These are phyloP conservation scores for Tetragonula clypearis DNA, from an alignment of 1,140 invertebrate genomes.

Conservation along the genomic window DNA sequence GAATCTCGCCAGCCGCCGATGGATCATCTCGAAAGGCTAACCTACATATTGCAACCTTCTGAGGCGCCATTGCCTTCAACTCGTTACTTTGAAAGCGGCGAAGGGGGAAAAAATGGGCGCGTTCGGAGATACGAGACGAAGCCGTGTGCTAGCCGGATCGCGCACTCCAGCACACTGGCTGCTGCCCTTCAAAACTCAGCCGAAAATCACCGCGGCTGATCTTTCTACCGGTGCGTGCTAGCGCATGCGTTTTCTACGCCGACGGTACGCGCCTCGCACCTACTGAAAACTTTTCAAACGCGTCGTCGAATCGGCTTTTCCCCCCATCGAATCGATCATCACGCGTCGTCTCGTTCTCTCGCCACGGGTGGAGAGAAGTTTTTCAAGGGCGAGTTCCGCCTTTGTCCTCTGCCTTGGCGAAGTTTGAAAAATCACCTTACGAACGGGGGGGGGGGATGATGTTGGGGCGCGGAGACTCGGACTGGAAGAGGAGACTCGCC, in stretches of 20 bases:
- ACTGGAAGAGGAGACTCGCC: not conserved
- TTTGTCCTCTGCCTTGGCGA: not conserved
- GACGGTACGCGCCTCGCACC: too few species aligned
- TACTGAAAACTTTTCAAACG: too few species aligned
- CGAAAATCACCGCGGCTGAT: constrained; percentile 35
- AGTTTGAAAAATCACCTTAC: constrained; percentile 11
- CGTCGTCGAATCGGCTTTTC: too few species aligned
- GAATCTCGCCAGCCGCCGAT: too few species aligned
- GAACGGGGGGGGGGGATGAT: too few species aligned
- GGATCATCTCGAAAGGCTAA: too few species aligned
- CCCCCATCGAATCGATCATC: not conserved
- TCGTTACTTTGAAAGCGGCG: too few species aligned
- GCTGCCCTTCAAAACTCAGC: constrained; percentile 13
- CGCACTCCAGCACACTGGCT: constrained; percentile 1
- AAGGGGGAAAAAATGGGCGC: too few species aligned
- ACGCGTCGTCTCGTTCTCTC: not conserved
- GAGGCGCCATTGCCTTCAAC: too few species aligned
- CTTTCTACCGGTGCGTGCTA: not conserved
- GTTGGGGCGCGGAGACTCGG: too few species aligned
- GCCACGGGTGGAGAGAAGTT: not conserved
- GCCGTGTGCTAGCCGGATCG: not conserved
- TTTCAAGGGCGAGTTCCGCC: not conserved
- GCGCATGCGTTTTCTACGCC: constrained; percentile 7
- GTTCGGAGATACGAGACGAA: too few species aligned
- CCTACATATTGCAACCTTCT: too few species aligned